Evolutionary conservation across 1,140 invertebrate genomes (phyloP).

Genomic region (Drosophila lacertosa): DNA sequence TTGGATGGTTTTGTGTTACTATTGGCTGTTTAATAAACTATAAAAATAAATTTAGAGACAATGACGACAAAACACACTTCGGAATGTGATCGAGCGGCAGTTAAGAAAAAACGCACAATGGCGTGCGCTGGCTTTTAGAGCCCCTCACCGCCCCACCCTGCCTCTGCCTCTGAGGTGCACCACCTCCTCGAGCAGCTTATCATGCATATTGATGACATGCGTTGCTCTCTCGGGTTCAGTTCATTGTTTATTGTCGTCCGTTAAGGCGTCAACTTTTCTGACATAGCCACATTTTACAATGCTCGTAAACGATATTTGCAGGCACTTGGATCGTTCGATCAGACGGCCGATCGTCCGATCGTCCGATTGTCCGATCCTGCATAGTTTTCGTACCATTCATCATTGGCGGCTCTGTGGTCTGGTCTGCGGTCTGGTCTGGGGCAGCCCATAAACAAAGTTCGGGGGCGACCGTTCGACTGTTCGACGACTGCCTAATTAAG

Average conservation of each 20-base stretch:
- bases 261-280: constrained; percentile 63
- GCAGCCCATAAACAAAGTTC: constrained; percentile 67
- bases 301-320: constrained; percentile 64
- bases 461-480: constrained; percentile 27
- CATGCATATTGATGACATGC: constrained; percentile 77
- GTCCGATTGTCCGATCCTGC: constrained; percentile 43
- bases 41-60: constrained; percentile 83
- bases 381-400: constrained; percentile 71
- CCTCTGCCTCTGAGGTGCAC: neutral
- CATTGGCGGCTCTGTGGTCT: constrained; percentile 37
- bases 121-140: constrained; percentile 58
- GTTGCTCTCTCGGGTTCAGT: constrained; percentile 43
- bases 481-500: constrained; percentile 68
- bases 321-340: constrained; percentile 38
- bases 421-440: constrained; percentile 28
- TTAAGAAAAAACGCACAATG: constrained; percentile 62
- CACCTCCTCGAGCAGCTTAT: constrained; percentile 39
- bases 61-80: constrained; percentile 77
- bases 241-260: constrained; percentile 65
- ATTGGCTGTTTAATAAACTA: constrained; percentile 79
- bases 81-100: constrained; percentile 71
- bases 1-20: constrained; percentile 49
- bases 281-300: constrained; percentile 53
- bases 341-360: constrained; percentile 29
- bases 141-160: constrained; percentile 11